Conservation (phyloP, 2,113 vertebrate genomes). For the Cyphomyrus plagiostoma region DNA sequence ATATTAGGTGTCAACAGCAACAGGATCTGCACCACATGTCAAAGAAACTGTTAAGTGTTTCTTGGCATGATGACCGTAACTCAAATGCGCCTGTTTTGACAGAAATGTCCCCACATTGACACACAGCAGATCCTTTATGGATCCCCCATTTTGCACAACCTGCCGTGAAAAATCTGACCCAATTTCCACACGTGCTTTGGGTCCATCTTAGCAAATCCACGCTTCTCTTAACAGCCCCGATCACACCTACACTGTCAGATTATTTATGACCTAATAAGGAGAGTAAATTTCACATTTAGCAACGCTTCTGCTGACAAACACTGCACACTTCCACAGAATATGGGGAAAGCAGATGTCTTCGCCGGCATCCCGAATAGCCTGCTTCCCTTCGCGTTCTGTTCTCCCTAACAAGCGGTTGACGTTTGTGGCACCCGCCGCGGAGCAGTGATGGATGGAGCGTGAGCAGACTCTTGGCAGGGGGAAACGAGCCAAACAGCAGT, state of each 20-base stretch:
- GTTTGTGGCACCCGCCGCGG: not conserved
- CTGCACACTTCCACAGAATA: not conserved
- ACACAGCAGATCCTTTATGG: not conserved
- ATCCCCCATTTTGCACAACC: not conserved
- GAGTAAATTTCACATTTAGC: slow-evolving; percentile 6
- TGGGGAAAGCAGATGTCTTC: not conserved
- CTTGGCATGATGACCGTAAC: not conserved
- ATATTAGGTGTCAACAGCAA: not conserved
- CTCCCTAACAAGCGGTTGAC: slow-evolving; percentile 11
- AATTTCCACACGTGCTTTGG: not conserved
- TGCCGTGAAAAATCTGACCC: not conserved
- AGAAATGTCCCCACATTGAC: not conserved
- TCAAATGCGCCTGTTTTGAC: not conserved
- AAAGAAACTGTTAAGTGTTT: not conserved
- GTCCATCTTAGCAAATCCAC: not conserved
- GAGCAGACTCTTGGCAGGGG: not conserved
- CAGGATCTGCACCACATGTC: not conserved
- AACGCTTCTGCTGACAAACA: not conserved
- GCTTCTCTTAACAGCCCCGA: not conserved
- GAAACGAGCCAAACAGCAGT: not conserved
- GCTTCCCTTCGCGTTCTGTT: not conserved
- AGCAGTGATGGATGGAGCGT: slow-evolving; percentile 10
- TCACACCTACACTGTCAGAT: not conserved
- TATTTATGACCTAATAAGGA: not conserved
- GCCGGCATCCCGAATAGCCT: not conserved